These are phyloP conservation scores for Osmerus eperlanus DNA, from an alignment of 2,113 vertebrate genomes.

Conservation along the genomic window DNA sequence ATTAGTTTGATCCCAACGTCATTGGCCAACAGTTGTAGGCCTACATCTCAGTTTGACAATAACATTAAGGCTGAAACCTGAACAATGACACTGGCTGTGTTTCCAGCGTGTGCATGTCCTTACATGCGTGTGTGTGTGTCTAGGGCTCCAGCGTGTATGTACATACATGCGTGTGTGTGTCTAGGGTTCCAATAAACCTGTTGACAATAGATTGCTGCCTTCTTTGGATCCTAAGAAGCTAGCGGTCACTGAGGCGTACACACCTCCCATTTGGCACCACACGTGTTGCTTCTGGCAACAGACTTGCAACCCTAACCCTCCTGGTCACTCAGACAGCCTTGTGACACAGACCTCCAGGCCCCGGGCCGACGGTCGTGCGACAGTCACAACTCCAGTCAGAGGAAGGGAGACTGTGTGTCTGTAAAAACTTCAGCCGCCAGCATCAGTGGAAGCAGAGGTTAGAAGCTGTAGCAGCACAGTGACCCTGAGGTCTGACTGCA, in stretches of 20 bases:
- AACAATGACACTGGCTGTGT: no score
- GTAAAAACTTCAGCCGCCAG: conserved; percentile 47
- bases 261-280: conserved; percentile 58
- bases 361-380: conserved; percentile 25
- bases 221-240: conserved; percentile 33
- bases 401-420: conserved; percentile 3
- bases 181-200: conserved; percentile 37
- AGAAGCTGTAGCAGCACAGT: conserved; percentile 13
- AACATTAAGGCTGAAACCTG: no score
- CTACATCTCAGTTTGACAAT: no score
- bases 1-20: no score
- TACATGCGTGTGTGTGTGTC: no score
- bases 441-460: conserved; percentile 30
- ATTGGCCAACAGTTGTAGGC: no score
- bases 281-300: conserved; percentile 72
- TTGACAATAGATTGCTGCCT: conserved; percentile 53
- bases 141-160: not conserved
- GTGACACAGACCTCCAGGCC: conserved; percentile 45
- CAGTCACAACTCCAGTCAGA: not conserved
- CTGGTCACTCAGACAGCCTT: conserved; percentile 49
- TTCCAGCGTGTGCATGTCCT: no score
- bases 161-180: conserved; percentile 9
- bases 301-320: conserved; percentile 45
- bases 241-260: conserved; percentile 39
- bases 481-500: no score